phyloP scores from a whole-genome alignment of 2,888 invertebrate species.

The Halictus quadricinctus region DNA sequence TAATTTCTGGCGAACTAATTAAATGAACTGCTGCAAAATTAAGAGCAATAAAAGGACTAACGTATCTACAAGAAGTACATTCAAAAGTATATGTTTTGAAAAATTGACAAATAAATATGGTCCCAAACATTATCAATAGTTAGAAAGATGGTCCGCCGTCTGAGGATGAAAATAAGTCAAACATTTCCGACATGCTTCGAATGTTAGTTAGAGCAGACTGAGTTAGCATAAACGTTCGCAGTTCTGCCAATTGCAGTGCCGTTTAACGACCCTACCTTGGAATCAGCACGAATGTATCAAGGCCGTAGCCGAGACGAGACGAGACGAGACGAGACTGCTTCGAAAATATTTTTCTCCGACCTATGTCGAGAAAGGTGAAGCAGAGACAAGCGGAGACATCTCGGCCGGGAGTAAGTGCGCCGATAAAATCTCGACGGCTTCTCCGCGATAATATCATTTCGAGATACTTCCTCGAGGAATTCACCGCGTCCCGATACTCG shows the following conservation, averaged over 20 bases:
- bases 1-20: no score
- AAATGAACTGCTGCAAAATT: no score
- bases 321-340: conserved; percentile 15
- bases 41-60: no score
- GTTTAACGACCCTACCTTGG: neutral
- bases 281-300: neutral
- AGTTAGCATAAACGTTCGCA: neutral
- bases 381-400: conserved; percentile 35
- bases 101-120: no score
- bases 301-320: neutral
- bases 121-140: no score
- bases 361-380: conserved; percentile 2
- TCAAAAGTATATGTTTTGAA: no score
- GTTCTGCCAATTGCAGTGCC: neutral
- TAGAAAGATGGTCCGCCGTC: no score
- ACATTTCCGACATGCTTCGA: no score
- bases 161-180: no score
- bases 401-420: conserved; percentile 51
- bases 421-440: conserved; percentile 64
- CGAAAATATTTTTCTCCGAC: conserved; percentile 44
- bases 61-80: no score
- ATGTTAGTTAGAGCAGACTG: neutral
- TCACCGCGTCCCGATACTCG: conserved; percentile 18
- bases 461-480: conserved; percentile 63
- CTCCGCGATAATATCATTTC: conserved; percentile 64